Conservation (phyloP, 92 coral and sea anemone species). For the Paragorgia papillata region DNA sequence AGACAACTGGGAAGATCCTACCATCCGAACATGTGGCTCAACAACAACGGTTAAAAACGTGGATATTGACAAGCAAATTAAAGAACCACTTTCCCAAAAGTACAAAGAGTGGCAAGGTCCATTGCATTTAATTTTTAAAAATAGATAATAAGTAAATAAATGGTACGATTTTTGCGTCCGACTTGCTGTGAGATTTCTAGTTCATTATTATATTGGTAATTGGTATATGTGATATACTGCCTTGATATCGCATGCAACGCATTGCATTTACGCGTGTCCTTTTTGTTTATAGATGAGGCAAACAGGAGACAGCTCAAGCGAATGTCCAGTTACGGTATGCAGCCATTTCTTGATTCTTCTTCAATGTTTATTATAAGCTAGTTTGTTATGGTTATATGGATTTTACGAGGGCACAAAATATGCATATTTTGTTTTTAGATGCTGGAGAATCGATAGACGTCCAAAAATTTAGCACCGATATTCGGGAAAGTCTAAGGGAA, state of each 20-base stretch:
- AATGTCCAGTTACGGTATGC: constrained; percentile 17
- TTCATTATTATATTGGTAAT: no score
- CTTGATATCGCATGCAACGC: no score
- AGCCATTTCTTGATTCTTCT: no score
- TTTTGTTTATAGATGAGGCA: constrained; percentile 7
- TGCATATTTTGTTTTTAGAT: neutral
- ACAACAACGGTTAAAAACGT: constrained; percentile 39
- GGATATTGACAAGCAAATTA: constrained; percentile 47
- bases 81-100: constrained; percentile 48
- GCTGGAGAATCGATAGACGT: constrained; percentile 33
- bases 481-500: constrained; percentile 44
- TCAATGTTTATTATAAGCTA: no score
- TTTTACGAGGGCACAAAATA: no score
- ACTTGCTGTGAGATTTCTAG: no score
- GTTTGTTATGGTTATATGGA: no score
- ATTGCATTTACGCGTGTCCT: neutral
- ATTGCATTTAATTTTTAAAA: neutral
- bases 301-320: constrained; percentile 14
- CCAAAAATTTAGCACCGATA: constrained; percentile 20
- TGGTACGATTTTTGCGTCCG: no score
- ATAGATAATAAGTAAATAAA: neutral
- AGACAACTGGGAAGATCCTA: constrained; percentile 54
- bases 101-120: constrained; percentile 57
- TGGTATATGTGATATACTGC: no score
- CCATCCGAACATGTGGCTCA: constrained; percentile 59